Evolutionary conservation across 1,140 invertebrate species (phyloP).

Genomic region (Dreissena rostriformis): DNA sequence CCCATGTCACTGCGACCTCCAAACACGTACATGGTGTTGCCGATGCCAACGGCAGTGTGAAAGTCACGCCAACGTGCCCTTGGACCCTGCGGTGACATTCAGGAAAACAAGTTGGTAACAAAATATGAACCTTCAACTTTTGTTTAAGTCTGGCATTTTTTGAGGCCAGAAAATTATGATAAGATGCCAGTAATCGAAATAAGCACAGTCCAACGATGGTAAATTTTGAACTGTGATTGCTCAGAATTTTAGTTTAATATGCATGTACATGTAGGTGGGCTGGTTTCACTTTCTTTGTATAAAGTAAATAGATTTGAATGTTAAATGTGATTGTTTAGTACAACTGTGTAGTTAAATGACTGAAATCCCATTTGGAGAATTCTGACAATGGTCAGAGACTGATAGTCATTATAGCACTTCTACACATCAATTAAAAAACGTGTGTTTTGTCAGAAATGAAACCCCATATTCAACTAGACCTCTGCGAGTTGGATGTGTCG

Average conservation of each 20-base stretch:
- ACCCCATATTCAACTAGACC: too few species aligned
- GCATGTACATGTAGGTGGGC: background rate
- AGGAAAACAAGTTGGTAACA: background rate
- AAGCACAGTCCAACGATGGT: background rate
- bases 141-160: background rate
- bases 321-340: too few species aligned
- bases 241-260: too few species aligned
- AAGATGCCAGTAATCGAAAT: background rate
- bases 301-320: background rate
- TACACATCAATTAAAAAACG: too few species aligned
- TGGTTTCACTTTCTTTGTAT: background rate
- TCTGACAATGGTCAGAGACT: too few species aligned
- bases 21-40: conserved; percentile 91
- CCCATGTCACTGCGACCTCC: conserved; percentile 90
- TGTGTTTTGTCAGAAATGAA: too few species aligned
- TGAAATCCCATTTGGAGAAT: too few species aligned
- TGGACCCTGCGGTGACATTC: conserved; percentile 75
- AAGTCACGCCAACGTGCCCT: conserved; percentile 91
- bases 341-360: too few species aligned
- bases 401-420: too few species aligned
- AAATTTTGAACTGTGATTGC: background rate
- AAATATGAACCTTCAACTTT: background rate
- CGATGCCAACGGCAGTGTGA: conserved; percentile 90
- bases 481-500: too few species aligned
- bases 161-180: background rate